Conservation (phyloP, 2,888 invertebrate genomes). For the Scrobipalpa costella region DNA sequence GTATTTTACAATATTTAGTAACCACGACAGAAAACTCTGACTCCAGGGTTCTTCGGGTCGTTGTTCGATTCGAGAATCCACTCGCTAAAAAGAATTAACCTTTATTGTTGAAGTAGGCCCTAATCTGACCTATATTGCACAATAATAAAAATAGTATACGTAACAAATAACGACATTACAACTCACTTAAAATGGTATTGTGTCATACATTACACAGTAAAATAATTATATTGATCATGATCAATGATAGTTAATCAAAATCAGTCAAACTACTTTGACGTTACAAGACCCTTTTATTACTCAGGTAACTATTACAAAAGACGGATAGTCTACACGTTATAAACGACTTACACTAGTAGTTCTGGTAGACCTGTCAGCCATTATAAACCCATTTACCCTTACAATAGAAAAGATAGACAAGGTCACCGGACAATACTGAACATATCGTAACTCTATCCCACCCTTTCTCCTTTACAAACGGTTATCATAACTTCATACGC, state of each 20-base stretch:
- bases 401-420: slow-evolving; percentile 11
- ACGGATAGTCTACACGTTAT: slow-evolving; percentile 1
- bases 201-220: too few relatives aligned
- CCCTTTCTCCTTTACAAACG: slow-evolving; percentile 11
- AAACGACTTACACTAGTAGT: slow-evolving; percentile 3
- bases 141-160: too few relatives aligned
- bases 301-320: background rate
- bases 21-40: too few relatives aligned
- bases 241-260: slow-evolving; percentile 11
- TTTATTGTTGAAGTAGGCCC: too few relatives aligned
- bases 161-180: too few relatives aligned
- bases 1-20: too few relatives aligned
- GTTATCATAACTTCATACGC: slow-evolving; percentile 18
- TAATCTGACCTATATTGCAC: too few relatives aligned
- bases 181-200: too few relatives aligned
- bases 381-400: slow-evolving; percentile 10
- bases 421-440: background rate
- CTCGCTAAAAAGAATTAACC: too few relatives aligned
- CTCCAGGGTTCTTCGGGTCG: too few relatives aligned
- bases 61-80: too few relatives aligned
- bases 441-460: background rate
- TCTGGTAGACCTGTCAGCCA: background rate
- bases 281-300: slow-evolving; percentile 3
- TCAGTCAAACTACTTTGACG: slow-evolving; percentile 10
- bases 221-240: too few relatives aligned